Evolutionary conservation across 2,113 vertebrate species (phyloP), one percentile per base, ranked within the genome.

Genomic region (Corydoras maculifer): DNA sequence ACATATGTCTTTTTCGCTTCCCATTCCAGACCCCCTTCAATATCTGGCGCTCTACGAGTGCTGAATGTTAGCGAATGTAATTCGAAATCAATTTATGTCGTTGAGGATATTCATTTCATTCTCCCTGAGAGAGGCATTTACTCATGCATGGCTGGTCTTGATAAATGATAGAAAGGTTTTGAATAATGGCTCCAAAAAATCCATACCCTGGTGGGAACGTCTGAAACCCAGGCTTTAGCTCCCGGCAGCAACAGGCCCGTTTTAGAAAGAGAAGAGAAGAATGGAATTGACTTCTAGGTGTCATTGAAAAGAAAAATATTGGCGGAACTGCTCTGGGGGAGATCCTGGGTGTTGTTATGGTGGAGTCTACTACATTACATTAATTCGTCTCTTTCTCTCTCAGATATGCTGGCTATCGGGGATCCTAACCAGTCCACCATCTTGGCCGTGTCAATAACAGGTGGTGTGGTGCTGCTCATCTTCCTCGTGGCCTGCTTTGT

Each of bases 401-500:
- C 12, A 92, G 91, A 92, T 77, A 89, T 92, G 64, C 79, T 92
- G 75, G 90, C 91, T 8, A 90, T 92, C 14, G 90, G 88, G 15
- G 91, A 92, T 75, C 90, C 91, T 0, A 91, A 91, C 84, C 91
- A 92, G 78, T 86, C 89, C 64, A 92, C 90, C 69, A 90, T 92
- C 54, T 74, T 92, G 72, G 91, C 86, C 1, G 87, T 91, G 75
- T 92, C 91, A 35, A 85, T 91, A 25, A 85, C 91, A 0, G 90
- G 91, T 2, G 90, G 90, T 57, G 83, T 91, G 8, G 79, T 89
- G 14, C 88, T 92, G 51, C 88, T 92, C 68, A 84, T 92, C 81
- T 91, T 92, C 78, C 82, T 92, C 70, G 89, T 92, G 73, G 86
- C 88, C 25, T 92, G 91, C 82, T 92, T 92, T 72, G 84, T 92